These are phyloP conservation scores for Phataginus tetradactyla DNA, from an alignment of 2,797 vertebrate genomes.

Conservation along the genomic window DNA sequence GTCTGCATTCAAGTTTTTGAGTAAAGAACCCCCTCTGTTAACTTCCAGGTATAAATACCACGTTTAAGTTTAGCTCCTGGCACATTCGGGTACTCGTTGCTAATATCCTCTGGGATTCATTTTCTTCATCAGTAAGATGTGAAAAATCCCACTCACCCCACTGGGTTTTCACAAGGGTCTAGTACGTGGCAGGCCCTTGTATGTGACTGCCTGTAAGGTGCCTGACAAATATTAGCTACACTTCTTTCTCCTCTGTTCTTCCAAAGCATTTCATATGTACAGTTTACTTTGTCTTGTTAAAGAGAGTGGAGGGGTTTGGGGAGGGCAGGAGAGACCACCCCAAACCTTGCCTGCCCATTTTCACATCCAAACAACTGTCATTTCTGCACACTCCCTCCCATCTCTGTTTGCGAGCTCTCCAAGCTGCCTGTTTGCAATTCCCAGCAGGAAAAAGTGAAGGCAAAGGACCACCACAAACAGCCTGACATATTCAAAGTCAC, in stretches of 20 bases:
- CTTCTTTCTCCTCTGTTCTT: not conserved
- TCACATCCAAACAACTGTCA: not conserved
- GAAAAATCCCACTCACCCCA: not conserved
- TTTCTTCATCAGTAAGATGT: rapidly evolving
- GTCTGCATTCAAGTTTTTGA: not conserved
- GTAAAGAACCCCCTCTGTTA: rapidly evolving
- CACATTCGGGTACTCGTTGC: not conserved
- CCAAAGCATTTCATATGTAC: not conserved
- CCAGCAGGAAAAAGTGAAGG: not conserved
- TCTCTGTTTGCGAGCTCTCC: not conserved
- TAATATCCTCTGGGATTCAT: not conserved
- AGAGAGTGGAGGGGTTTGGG: rapidly evolving
- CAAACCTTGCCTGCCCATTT: not conserved
- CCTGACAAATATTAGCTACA: too few species aligned
- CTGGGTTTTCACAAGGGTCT: not conserved
- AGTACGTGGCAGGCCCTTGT: not conserved
- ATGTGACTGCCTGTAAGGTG: not conserved
- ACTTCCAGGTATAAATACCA: too few species aligned
- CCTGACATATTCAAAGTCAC: not conserved
- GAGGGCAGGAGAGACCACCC: not conserved
- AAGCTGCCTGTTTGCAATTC: not conserved
- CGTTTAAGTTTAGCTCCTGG: not conserved
- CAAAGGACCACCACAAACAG: not conserved
- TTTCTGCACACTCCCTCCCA: not conserved
- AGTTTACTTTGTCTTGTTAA: not conserved